Evolutionary conservation across 2,797 vertebrate genomes (phyloP).

Genomic region (Lemur catta): DNA sequence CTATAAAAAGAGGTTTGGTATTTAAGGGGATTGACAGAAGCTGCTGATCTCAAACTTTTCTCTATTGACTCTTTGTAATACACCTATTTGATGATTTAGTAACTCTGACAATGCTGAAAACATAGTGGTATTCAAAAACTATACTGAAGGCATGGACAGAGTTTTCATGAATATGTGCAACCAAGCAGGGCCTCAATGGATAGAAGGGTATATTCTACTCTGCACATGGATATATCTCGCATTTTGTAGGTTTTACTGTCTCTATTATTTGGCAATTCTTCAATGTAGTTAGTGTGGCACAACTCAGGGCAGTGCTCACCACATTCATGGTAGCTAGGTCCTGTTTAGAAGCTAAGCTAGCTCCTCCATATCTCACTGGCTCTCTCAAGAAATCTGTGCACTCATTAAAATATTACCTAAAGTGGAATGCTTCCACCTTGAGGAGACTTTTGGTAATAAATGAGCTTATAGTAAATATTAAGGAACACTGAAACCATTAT

Average conservation of each 20-base stretch:
- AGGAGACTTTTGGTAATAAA: not conserved
- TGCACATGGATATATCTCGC: not conserved
- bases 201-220: not conserved
- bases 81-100: not conserved
- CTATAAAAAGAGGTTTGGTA: not conserved
- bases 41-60: not conserved
- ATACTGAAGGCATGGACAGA: not conserved
- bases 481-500: not conserved
- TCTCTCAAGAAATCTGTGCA: conserved; percentile 4
- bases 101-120: not conserved
- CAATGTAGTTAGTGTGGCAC: not conserved
- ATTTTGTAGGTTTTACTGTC: not conserved
- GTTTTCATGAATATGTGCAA: not conserved
- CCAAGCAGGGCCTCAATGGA: not conserved
- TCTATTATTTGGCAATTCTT: not conserved
- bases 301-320: not conserved
- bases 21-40: not conserved
- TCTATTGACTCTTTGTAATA: not conserved
- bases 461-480: not conserved
- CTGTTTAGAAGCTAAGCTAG: not conserved
- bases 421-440: not conserved
- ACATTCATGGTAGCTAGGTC: not conserved
- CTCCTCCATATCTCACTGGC: not conserved
- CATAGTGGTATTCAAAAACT: not conserved
- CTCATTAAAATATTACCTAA: not conserved